Base-by-base conservation (phyloP, 1,140 invertebrate species). In the Andricus grossulariae region DNA sequence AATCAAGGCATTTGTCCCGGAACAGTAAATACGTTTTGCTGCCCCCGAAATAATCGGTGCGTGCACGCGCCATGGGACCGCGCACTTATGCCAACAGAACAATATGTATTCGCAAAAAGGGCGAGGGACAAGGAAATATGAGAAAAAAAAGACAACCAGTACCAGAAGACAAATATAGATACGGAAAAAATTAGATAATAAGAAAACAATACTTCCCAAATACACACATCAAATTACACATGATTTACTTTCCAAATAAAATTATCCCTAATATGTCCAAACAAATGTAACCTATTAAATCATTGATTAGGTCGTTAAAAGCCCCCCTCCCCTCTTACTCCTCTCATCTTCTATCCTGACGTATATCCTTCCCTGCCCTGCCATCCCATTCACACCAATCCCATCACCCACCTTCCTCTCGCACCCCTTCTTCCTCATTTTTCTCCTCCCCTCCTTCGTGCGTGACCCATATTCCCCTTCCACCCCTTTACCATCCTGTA, bases 1-100 rank as follows among this genome's bases (percentile, higher is more conserved):
- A 90, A 90, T 91, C 89, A 88, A 87, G 88, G 83, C 88, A 86
- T 89, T 89, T 87, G 87, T 89, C 84, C 84, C 81, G 74, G 74
- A 72, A 81, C 73, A 82, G 79, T 86, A 88, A 87, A 86, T 88
- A 86, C 84, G 84, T 89, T 88, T 88, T 85, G 87, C 82, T 50
- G 79, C 82, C 83, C 80, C 75, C 80, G 82, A 79, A 88, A 86
- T 86, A 85, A 85, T 83, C 51, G 71, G 50, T 72, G 57, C 72
- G 73, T 73, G 74, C 72, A 52, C 77, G 81, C 79, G 76, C 75
- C 72, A 25, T 72, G 71, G 75, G 55, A 51, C 21, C 52, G 52
- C 55, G 39, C 75, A 77, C 71, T 75, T 77, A 73, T 72, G 71
- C 71, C 13, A 51, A 51, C 72, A 25, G 10, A 16, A 52, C 54